Evolutionary conservation across 1,140 invertebrate genomes (phyloP).

Genomic region (Colletes latitarsis): DNA sequence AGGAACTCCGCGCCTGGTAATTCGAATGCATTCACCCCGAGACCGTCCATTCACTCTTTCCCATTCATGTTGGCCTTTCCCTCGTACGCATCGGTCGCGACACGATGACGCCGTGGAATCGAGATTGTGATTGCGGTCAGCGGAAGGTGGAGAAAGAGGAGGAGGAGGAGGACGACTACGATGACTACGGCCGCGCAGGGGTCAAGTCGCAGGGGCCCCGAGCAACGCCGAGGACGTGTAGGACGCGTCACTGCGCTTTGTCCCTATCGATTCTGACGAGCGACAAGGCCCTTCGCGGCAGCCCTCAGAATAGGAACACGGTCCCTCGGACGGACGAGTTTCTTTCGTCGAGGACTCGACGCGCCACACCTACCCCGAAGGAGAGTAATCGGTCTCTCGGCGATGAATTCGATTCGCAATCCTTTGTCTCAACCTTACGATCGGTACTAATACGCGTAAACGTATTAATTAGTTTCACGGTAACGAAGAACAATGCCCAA

Average conservation of each 20-base stretch:
- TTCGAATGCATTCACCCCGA: constrained; percentile 70
- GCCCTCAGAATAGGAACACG: constrained; percentile 19
- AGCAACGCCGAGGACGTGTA: constrained; percentile 45
- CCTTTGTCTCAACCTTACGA: too few species aligned
- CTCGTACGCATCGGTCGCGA: constrained; percentile 57
- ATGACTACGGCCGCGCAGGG: constrained; percentile 24
- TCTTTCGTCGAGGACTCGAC: constrained; percentile 35
- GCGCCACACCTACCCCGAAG: constrained; percentile 46
- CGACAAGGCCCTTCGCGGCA: constrained; percentile 38
- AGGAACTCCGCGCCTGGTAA: constrained; percentile 57
- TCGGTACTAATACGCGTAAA: too few species aligned
- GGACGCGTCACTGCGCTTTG: constrained; percentile 51
- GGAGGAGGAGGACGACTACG: constrained; percentile 24
- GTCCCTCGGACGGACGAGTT: constrained; percentile 27
- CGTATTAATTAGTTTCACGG: too few species aligned
- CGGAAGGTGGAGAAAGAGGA: background rate
- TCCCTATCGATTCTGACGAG: constrained; percentile 61
- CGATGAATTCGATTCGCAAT: background rate
- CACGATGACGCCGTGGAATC: constrained; percentile 54
- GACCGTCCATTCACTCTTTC: constrained; percentile 62
- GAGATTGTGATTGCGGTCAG: constrained; percentile 53
- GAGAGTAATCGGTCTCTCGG: background rate
- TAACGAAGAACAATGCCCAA: too few species aligned
- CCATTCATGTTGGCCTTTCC: constrained; percentile 59
- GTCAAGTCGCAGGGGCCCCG: constrained; percentile 28